These are phyloP conservation scores for Linyphia triangularis DNA, from an alignment of 2,888 invertebrate species.

Conservation along the genomic window DNA sequence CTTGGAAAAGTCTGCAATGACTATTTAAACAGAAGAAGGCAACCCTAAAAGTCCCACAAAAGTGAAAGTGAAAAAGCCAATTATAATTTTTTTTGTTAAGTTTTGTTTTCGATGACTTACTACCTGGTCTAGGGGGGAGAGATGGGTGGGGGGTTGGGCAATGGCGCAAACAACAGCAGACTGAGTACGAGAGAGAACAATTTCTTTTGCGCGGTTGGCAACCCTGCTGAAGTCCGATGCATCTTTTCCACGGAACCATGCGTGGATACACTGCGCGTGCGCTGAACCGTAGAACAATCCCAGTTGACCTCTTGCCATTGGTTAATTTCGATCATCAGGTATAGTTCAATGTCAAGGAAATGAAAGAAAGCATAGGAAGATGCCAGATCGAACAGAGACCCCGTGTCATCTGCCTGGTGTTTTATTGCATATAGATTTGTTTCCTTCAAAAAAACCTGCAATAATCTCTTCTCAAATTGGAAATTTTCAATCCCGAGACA, in stretches of 20 bases:
- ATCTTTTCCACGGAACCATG: conserved; percentile 68
- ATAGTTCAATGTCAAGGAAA: conserved; percentile 74
- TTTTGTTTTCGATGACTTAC: conserved; percentile 4
- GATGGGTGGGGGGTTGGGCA: no score
- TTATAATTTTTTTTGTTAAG: conserved; percentile 2
- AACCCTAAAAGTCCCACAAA: background rate
- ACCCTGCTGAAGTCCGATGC: conserved; percentile 30
- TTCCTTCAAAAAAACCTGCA: no score
- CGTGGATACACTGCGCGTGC: conserved; percentile 58
- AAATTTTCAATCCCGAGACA: no score
- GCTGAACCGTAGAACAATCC: conserved; percentile 66
- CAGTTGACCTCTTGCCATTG: conserved; percentile 61
- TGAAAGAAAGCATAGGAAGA: conserved; percentile 17
- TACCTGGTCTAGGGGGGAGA: background rate
- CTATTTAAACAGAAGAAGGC: background rate
- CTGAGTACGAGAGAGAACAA: background rate
- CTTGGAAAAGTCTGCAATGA: background rate
- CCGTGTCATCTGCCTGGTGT: background rate
- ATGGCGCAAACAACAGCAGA: background rate
- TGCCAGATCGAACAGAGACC: conserved; percentile 45
- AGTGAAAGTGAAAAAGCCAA: conserved; percentile 22
- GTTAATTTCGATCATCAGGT: conserved; percentile 38
- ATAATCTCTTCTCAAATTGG: no score
- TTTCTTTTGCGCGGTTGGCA: conserved; percentile 1
- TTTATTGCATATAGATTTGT: background rate